These are phyloP conservation scores for Aphelinus atriplicis DNA, from an alignment of 1,140 invertebrate species.

Conservation along the genomic window DNA sequence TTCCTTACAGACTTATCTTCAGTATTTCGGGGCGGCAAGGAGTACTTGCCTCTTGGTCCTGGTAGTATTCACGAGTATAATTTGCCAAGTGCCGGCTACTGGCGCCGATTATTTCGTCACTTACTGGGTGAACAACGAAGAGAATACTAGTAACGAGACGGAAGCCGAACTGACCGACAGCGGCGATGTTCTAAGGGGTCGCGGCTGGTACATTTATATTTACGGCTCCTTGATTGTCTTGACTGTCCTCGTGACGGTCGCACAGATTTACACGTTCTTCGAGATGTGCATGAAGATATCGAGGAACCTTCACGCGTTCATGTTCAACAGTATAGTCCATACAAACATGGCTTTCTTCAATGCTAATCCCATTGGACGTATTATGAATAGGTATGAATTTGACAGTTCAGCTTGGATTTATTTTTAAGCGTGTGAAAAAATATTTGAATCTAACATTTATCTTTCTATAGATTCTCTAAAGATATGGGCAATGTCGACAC, in stretches of 20 bases:
- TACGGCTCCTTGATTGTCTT: slow-evolving; percentile 68
- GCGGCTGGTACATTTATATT: slow-evolving; percentile 50
- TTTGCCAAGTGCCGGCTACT: slow-evolving; percentile 70
- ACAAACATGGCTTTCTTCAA: slow-evolving; percentile 87
- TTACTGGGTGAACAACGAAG: slow-evolving; percentile 67
- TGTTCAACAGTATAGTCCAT: slow-evolving; percentile 80
- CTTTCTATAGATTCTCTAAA: slow-evolving; percentile 72
- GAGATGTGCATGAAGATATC: slow-evolving; percentile 77
- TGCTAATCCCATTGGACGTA: slow-evolving; percentile 79
- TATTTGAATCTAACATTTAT: background rate
- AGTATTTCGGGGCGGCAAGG: slow-evolving; percentile 70
- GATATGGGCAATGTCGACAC: slow-evolving; percentile 88
- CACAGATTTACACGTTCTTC: slow-evolving; percentile 74
- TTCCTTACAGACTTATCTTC: slow-evolving; percentile 67
- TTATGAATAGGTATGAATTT: slow-evolving; percentile 71
- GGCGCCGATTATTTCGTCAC: slow-evolving; percentile 74
- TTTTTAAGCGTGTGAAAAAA: too few species aligned
- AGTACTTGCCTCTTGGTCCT: slow-evolving; percentile 63
- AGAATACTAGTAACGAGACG: slow-evolving; percentile 10
- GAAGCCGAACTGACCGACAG: too few species aligned
- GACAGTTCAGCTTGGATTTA: too few species aligned
- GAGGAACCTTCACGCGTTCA: slow-evolving; percentile 77
- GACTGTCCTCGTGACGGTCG: slow-evolving; percentile 69
- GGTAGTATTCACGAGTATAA: slow-evolving; percentile 65
- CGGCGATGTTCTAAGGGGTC: slow-evolving; percentile 33